Base-by-base conservation (phyloP, 2,888 invertebrate species). In the Coremacera marginata region DNA sequence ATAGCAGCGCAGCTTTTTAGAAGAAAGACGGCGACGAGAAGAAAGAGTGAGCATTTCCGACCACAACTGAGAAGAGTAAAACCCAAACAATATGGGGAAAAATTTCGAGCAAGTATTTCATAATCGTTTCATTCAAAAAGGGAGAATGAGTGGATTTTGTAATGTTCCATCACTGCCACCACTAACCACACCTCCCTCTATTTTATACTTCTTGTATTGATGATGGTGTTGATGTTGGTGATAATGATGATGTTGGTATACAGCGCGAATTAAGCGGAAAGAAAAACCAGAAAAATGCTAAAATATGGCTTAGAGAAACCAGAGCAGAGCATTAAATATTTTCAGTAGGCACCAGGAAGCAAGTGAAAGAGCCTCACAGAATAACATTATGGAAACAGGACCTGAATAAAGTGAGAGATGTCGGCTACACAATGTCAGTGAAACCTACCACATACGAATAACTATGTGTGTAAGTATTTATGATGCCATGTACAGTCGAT, bases 51-150 rank as follows among this genome's bases (percentile, higher is more conserved):
- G 5, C 8, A 51, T 19, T 51, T 19, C 37, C 11, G n/a, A 60
- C 9, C 19, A 60, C 65, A 2, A 27, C 14, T 14, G 25, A 63
- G 34, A n/a, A 34, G 34, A 63, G 14, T 34, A 63, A 63, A 63
- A 8, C 27, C 22, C 51, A 49, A 49, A 68, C 63, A 34, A 31
- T 8, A n/a, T 27, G 34, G 68, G 49, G 51, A 16, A 5, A 49
- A 68, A 68, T 31, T 5, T 70, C 51, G 11, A 70, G 55, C 5
- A 55, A 70, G 70, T 31, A 55, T 70, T 70, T 70, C 70, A n/a
- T 70, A 71, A 71, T 71, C 52, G 19, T 34, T 37, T 44, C 71
- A 71, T 55, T 55, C 71, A 71, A 34, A 34, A 57, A 44, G 37
- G 34, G n/a, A 70, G 51, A n/a, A 49, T 22, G 34, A 37, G 71